phyloP scores from a whole-genome alignment of 2,113 vertebrate genomes.

The Sula dactylatra region DNA sequence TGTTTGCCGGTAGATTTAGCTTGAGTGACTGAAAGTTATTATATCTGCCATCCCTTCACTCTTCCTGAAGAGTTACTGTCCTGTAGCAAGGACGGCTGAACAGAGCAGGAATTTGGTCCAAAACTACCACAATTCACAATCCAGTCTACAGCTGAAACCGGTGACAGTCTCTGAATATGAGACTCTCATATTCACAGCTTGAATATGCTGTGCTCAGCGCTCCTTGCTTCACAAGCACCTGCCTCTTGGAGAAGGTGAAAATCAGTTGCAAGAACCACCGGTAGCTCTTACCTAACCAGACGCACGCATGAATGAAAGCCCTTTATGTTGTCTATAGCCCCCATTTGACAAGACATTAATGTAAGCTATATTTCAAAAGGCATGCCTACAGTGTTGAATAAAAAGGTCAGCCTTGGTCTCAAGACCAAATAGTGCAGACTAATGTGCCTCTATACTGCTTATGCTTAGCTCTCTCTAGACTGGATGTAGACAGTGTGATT shows the following conservation, averaged over 20 bases:
- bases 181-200: neutral
- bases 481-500: neutral
- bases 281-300: neutral
- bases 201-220: neutral
- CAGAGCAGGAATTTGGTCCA: neutral
- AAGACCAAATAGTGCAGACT: neutral
- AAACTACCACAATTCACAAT: neutral
- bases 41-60: neutral
- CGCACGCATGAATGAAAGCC: fast-evolving
- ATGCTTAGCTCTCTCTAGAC: neutral
- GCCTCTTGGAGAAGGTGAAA: neutral
- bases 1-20: neutral
- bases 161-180: neutral
- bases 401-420: neutral
- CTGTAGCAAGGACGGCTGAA: neutral
- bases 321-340: neutral
- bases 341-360: neutral
- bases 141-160: neutral
- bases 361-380: neutral
- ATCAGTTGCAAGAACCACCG: neutral
- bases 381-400: neutral
- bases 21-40: neutral
- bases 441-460: neutral
- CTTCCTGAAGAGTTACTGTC: neutral
- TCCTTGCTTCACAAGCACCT: neutral